Percentiles rank a stretch among this genome's conserved stretches.
Evolutionary conservation across 2,888 invertebrate species (phyloP).

Genomic region (Brachycybe producta): DNA sequence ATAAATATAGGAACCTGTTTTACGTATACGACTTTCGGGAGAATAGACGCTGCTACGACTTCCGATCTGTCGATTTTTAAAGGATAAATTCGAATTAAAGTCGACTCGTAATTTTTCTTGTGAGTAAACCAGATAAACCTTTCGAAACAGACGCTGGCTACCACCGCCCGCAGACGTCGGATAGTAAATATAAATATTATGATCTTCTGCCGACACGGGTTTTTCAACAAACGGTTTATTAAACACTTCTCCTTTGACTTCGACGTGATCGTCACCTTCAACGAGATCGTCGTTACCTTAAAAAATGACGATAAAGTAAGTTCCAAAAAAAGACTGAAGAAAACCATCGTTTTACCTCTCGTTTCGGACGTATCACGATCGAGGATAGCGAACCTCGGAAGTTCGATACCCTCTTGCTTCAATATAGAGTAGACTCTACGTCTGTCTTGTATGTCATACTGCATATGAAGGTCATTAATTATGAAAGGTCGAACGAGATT

Average conservation of each 20-base stretch:
- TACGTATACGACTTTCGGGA: slow-evolving; percentile 86
- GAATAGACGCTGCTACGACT: slow-evolving; percentile 98
- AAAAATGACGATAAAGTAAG: slow-evolving; percentile 51
- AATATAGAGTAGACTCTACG: slow-evolving; percentile 89
- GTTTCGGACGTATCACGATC: slow-evolving; percentile 87
- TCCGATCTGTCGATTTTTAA: slow-evolving; percentile 57
- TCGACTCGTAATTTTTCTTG: not conserved
- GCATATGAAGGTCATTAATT: slow-evolving; percentile 96
- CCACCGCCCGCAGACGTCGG: slow-evolving; percentile 96
- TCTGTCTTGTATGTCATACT: slow-evolving; percentile 83
- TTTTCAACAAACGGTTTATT: slow-evolving; percentile 99
- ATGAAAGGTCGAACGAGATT: slow-evolving; percentile 87
- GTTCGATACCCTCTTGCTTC: slow-evolving; percentile 87
- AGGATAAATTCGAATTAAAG: slow-evolving; percentile 19
- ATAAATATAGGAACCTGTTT: slow-evolving; percentile 96
- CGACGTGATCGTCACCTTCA: slow-evolving; percentile 93
- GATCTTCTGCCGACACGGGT: slow-evolving; percentile 97
- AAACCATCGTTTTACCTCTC: slow-evolving; percentile 50
- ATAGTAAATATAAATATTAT: slow-evolving; percentile 99
- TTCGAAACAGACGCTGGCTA: slow-evolving; percentile 91
- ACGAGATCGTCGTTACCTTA: slow-evolving; percentile 89
- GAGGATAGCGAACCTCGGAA: slow-evolving; percentile 92
- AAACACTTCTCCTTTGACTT: slow-evolving; percentile 87
- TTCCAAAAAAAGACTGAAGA: slow-evolving; percentile 20
- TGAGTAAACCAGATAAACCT: slow-evolving; percentile 48